Evolutionary conservation across 2,888 invertebrate genomes (phyloP), one percentile per base, ranked within the genome.

Genomic region (Onthophagus sagittarius): DNA sequence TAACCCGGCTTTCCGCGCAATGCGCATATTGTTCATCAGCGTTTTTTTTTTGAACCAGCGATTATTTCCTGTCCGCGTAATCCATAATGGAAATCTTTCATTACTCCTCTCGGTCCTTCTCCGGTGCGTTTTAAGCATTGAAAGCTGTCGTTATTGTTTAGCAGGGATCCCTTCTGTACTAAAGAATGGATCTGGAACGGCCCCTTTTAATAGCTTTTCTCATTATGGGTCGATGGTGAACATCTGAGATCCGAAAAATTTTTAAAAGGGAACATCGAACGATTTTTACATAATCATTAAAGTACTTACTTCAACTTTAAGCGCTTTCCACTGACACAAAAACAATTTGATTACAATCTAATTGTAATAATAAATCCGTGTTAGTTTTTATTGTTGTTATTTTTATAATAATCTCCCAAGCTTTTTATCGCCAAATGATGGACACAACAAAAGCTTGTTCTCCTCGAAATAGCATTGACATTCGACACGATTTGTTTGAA

Each of bases 131-230:
- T 53, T 53, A 53, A 53, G 39, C 39, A 53, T 53, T 53, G 39
- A 53, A 11, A 53, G 39, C 39, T 53, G 39, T 53, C 39, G 39
- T 53, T 53, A 53, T 53, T 53, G 39, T 53, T 53, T 53, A 53
- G 39, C 7, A 53, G 39, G 39, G 39, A 53, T 53, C 39, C 39
- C 39, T 53, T 53, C 39, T 53, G 39, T 7, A 53, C 39, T 4
- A 11, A 53, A 53, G 63, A 63, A 15, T n/a, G 67, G 67, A 31
- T 32, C 67, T 67, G 67, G 31, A 32, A 67, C 32, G 67, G 23
- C 32, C 67, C 31, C 67, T 32, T 67, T 67, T 67, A 67, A 67
- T 67, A 23, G 67, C 67, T 67, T 67, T 67, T 67, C 67, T 67
- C 67, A 67, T 67, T 67, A 67, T 67, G 15, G 67, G 15, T 32